Evolutionary conservation across 1,140 invertebrate species (phyloP), one percentile per base, ranked within the genome.

Genomic region (Hyposmocoma kahamanoa): DNA sequence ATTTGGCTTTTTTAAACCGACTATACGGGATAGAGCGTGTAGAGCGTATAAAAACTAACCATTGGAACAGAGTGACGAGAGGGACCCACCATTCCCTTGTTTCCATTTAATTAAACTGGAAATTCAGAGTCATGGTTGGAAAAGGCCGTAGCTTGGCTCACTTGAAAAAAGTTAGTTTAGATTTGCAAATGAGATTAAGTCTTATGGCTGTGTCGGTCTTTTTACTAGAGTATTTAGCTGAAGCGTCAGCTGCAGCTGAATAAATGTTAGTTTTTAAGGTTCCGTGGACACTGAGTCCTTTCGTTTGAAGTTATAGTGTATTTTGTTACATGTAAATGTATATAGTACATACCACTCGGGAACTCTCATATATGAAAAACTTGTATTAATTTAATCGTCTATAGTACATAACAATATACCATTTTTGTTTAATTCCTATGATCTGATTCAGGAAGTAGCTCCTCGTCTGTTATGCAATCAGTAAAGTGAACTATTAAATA

Each of bases 41-140:
- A 3, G 30, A 39, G 46, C 56, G 50, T 47, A 61, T 64, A 72
- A 65, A 69, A 75, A 72, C 61, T 59, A 67, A 62, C 61, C 59
- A 66, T 61, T 64, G 55, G 46, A 59, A 62, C 59, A 19, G 39
- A 47, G 64, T 72, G 68, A 70, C 50, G 62, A 67, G 63, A 67
- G 52, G 48, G 57, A 44, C 46, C 65, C 60, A 62, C 67, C 67
- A 66, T 75, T 69, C 64, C 48, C 70, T 67, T 78, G 72, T 75
- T 78, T 75, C 64, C 64, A 70, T 78, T 78, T 73, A 78, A 78
- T 78, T 75, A 75, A 78, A 73, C 59, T 61, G 59, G 53, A 69
- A 75, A 73, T 72, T 64, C 61, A 63, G 58, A 77, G 69, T 66
- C 67, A 68, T 47, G 59, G 45, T 56, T 56, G 45, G 53, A 61